Evolutionary conservation across 2,113 vertebrate species (phyloP).

Genomic region (Ammodytes dubius): DNA sequence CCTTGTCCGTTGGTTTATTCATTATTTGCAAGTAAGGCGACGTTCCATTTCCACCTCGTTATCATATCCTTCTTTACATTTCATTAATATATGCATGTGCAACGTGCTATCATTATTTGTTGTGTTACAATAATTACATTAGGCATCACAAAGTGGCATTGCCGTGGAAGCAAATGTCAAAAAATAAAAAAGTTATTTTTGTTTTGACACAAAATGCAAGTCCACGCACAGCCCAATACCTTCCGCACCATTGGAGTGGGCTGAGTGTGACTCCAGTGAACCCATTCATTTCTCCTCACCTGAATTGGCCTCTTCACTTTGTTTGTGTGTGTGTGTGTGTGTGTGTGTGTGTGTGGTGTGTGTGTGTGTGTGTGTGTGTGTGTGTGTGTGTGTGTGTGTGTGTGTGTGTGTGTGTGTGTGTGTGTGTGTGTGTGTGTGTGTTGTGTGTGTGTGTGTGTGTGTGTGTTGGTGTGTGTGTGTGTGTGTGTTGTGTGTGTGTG

Average conservation of each 20-base stretch:
- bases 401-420: constrained; percentile 27
- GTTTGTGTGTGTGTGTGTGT: constrained; percentile 10
- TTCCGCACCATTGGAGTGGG: constrained; percentile 12
- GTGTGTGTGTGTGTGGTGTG: too few species aligned
- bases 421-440: constrained; percentile 28
- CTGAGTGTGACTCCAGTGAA: constrained; percentile 19
- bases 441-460: neutral
- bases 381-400: constrained; percentile 4
- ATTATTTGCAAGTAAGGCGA: neutral
- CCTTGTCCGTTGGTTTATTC: neutral
- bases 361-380: too few species aligned
- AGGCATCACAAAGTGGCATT: neutral
- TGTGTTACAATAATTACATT: neutral
- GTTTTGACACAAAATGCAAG: neutral
- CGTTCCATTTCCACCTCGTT: too few species aligned
- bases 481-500: too few species aligned
- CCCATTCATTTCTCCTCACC: constrained; percentile 21
- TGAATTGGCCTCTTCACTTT: constrained; percentile 24
- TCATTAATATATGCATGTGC: neutral
- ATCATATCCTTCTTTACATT: neutral
- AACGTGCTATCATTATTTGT: neutral
- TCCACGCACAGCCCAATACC: constrained; percentile 11
- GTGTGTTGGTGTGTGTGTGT: too few species aligned
- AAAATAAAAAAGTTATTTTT: neutral
- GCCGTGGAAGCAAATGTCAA: neutral